Conservation (phyloP, 2,888 invertebrate genomes). For the Adelognathus sp. region DNA sequence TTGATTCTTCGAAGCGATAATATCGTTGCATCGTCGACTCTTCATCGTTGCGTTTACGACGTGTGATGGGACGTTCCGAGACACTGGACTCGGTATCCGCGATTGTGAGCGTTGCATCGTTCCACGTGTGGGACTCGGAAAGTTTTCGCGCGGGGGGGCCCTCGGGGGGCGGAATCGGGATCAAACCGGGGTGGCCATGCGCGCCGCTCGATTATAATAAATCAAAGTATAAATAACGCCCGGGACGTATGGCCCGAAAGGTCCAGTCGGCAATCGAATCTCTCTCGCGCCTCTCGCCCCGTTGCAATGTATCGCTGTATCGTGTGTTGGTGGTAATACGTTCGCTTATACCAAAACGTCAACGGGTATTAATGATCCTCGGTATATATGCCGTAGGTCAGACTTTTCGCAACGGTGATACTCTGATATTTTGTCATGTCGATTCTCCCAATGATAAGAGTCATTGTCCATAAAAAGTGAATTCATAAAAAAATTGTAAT, state of each 20-base stretch:
- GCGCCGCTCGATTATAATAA: slow-evolving; percentile 80
- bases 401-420: too few relatives aligned
- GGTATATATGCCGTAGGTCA: slow-evolving; percentile 6
- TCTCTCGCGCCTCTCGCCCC: slow-evolving; percentile 48
- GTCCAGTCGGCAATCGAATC: slow-evolving; percentile 73
- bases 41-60: not conserved
- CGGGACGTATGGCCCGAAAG: slow-evolving; percentile 74
- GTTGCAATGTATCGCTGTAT: slow-evolving; percentile 44
- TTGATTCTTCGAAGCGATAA: slow-evolving; percentile 71
- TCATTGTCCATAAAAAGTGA: too few relatives aligned
- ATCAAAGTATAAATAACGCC: slow-evolving; percentile 80
- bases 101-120: not conserved
- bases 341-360: slow-evolving; percentile 65
- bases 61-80: slow-evolving; percentile 12
- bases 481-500: too few relatives aligned
- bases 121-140: slow-evolving; percentile 26
- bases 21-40: slow-evolving; percentile 4
- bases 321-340: slow-evolving; percentile 58
- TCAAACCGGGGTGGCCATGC: slow-evolving; percentile 62
- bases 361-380: slow-evolving; percentile 75
- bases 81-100: slow-evolving; percentile 8
- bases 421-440: too few relatives aligned
- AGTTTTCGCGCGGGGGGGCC: not conserved
- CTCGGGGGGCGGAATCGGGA: slow-evolving; percentile 11
- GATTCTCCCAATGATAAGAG: too few relatives aligned